phyloP scores from a whole-genome alignment of 2,797 vertebrate genomes.

The Argyrosomus regius region DNA sequence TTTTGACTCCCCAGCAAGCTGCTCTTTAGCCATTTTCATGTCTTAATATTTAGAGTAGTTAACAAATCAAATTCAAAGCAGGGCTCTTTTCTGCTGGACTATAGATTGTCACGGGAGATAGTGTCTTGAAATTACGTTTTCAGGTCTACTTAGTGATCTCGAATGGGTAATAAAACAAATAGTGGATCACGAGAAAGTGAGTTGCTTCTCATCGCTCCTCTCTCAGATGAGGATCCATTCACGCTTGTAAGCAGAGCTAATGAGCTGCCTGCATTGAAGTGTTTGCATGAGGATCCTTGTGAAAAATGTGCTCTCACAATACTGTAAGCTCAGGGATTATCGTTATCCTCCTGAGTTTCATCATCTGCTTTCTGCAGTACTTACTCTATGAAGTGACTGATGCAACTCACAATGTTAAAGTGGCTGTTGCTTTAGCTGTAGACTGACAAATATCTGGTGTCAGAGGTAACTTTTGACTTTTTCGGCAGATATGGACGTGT shows the following conservation, averaged over 20 bases:
- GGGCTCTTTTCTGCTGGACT: slow-evolving; percentile 32
- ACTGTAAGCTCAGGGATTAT: slow-evolving; percentile 72
- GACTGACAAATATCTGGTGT: slow-evolving; percentile 10
- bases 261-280: slow-evolving; percentile 54
- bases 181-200: slow-evolving; percentile 25
- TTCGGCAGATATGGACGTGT: slow-evolving; percentile 12
- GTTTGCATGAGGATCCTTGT: slow-evolving; percentile 66
- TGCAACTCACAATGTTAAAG: slow-evolving; percentile 45
- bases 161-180: slow-evolving; percentile 40
- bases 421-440: slow-evolving; percentile 28
- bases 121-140: slow-evolving; percentile 39
- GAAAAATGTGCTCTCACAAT: slow-evolving; percentile 64
- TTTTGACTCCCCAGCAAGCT: slow-evolving; percentile 67
- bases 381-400: slow-evolving; percentile 52
- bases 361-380: slow-evolving; percentile 61
- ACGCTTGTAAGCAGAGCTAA: slow-evolving; percentile 65
- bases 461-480: neutral
- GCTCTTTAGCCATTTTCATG: slow-evolving; percentile 63
- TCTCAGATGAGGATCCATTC: slow-evolving; percentile 27
- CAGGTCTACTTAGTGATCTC: slow-evolving; percentile 32
- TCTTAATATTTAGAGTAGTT: slow-evolving; percentile 59
- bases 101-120: slow-evolving; percentile 36
- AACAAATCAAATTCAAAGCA: slow-evolving; percentile 60
- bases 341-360: slow-evolving; percentile 71
- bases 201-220: slow-evolving; percentile 24